These are phyloP conservation scores for Euphydryas editha DNA, from an alignment of 2,888 invertebrate genomes.

Conservation along the genomic window DNA sequence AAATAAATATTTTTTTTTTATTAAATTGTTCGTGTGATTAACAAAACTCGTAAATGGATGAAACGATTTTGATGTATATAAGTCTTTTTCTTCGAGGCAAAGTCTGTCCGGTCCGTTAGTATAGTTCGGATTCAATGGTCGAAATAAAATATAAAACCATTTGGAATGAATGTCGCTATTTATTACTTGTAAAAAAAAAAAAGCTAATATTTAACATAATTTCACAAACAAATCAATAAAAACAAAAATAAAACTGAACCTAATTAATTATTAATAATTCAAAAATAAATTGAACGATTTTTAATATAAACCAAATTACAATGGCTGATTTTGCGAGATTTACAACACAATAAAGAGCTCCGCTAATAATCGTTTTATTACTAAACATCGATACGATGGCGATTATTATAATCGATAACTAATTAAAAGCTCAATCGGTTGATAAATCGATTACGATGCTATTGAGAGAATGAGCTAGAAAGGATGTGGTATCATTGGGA, in stretches of 20 bases:
- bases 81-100: too few species aligned
- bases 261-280: neutral
- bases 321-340: conserved; percentile 38
- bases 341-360: conserved; percentile 37
- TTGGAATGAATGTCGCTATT: too few species aligned
- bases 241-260: neutral
- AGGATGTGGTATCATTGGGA: conserved; percentile 28
- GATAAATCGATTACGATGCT: conserved; percentile 63
- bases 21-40: too few species aligned
- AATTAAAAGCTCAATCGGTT: conserved; percentile 64
- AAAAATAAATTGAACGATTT: neutral
- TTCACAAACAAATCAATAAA: neutral
- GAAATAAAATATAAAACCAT: too few species aligned
- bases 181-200: too few species aligned
- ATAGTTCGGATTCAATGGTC: too few species aligned
- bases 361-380: conserved; percentile 38
- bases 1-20: too few species aligned
- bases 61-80: too few species aligned
- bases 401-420: conserved; percentile 52
- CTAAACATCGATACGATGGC: conserved; percentile 31
- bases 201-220: neutral
- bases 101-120: too few species aligned
- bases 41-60: too few species aligned
- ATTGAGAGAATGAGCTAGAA: conserved; percentile 36
- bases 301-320: conserved; percentile 4